A percentile compares a stretch with the other conserved stretches of the same genome.
Conservation (phyloP, 2,888 invertebrate genomes). For the Resseliella maxima region DNA sequence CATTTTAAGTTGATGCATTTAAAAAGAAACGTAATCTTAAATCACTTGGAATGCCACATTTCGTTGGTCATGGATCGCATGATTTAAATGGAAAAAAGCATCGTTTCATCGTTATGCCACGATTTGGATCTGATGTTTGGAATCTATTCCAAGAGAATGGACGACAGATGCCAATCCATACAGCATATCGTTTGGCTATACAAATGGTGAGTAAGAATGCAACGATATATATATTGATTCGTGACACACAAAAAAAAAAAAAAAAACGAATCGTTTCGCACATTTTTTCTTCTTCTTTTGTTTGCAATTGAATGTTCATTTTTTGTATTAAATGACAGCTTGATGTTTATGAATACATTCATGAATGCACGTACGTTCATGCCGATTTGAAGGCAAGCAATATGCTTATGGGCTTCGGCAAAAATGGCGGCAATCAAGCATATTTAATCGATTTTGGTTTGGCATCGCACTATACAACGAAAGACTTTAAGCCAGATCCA, state of each 20-base stretch:
- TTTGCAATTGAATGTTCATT: no score
- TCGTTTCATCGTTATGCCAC: constrained; percentile 89
- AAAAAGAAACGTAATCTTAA: constrained; percentile 75
- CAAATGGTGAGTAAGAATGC: constrained; percentile 75
- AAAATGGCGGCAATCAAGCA: constrained; percentile 76
- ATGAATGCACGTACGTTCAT: constrained; percentile 89
- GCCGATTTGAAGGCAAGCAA: constrained; percentile 97
- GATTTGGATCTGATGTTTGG: constrained; percentile 88
- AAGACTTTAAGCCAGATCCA: constrained; percentile 87
- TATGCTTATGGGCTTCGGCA: constrained; percentile 80
- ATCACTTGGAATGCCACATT: constrained; percentile 85
- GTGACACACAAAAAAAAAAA: not conserved
- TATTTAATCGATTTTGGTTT: constrained; percentile 95
- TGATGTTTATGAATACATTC: constrained; percentile 92
- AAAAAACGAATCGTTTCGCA: not conserved
- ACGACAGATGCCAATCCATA: constrained; percentile 75
- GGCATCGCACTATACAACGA: constrained; percentile 80
- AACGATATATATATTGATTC: not conserved
- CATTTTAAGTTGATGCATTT: constrained; percentile 75
- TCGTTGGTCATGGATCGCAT: constrained; percentile 86
- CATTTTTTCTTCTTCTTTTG: not conserved
- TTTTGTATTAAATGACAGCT: constrained; percentile 70
- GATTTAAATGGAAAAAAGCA: constrained; percentile 80
- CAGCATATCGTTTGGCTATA: constrained; percentile 82
- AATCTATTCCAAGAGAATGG: constrained; percentile 78